Evolutionary conservation across 2,888 invertebrate genomes (phyloP).

Genomic region (Tinea pellionella): DNA sequence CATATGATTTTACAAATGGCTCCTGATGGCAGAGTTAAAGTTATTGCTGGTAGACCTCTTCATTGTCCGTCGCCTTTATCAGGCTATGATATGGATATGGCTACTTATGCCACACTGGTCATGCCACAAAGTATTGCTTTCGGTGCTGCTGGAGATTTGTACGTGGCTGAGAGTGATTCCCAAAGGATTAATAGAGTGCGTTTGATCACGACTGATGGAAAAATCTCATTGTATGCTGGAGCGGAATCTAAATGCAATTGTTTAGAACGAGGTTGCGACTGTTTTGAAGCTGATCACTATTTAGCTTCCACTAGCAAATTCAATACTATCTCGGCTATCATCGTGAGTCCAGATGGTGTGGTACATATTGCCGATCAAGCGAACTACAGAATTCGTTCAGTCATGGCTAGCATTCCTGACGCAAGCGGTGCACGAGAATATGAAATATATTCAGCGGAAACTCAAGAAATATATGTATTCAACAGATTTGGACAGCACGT

Average conservation of each 20-base stretch:
- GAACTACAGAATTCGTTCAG: slow-evolving; percentile 87
- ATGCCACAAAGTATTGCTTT: slow-evolving; percentile 96
- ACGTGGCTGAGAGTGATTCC: slow-evolving; percentile 95
- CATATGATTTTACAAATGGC: slow-evolving; percentile 95
- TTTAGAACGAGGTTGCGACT: slow-evolving; percentile 89
- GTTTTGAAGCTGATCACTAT: slow-evolving; percentile 92
- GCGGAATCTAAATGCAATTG: slow-evolving; percentile 95
- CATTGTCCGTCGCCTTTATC: slow-evolving; percentile 89
- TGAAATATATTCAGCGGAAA: slow-evolving; percentile 94
- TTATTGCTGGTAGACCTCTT: slow-evolving; percentile 92
- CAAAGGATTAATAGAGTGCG: slow-evolving; percentile 93
- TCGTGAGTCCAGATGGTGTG: slow-evolving; percentile 93
- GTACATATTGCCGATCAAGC: slow-evolving; percentile 97
- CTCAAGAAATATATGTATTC: slow-evolving; percentile 94
- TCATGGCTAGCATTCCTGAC: slow-evolving; percentile 90
- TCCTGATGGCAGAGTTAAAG: slow-evolving; percentile 89
- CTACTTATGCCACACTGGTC: slow-evolving; percentile 89
- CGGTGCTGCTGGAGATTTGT: slow-evolving; percentile 90
- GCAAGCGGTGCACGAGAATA: slow-evolving; percentile 87
- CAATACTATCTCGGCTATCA: slow-evolving; percentile 91
- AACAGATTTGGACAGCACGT: slow-evolving; percentile 96
- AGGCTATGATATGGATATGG: slow-evolving; percentile 86
- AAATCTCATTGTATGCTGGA: slow-evolving; percentile 93
- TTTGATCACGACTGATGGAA: slow-evolving; percentile 92
- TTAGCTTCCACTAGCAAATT: slow-evolving; percentile 94